Percentiles rank a stretch among this genome's conserved stretches.
Evolutionary conservation across 92 coral and sea anemone species (phyloP).

Genomic region (Virgularia gustaviana): DNA sequence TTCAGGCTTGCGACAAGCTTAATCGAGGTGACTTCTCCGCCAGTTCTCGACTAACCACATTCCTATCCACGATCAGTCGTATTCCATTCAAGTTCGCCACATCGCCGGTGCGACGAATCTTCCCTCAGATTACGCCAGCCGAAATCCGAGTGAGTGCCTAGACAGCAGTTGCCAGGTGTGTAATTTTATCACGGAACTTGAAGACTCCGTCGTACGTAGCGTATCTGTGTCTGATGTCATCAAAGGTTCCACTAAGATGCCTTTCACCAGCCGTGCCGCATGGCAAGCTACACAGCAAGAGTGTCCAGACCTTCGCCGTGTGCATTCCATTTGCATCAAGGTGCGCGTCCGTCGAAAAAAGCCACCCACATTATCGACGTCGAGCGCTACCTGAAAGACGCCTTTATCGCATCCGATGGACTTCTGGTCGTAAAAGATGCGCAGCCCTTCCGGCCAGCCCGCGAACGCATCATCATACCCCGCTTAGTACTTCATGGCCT

Average conservation of each 20-base stretch:
- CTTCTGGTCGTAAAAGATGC: constrained; percentile 15
- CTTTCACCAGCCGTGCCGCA: too few species aligned
- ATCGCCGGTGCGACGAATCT: not conserved
- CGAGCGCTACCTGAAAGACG: not conserved
- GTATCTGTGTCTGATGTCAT: not conserved
- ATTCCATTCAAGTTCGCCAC: not conserved
- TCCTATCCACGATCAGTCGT: not conserved
- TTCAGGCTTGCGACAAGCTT: not conserved
- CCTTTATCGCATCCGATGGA: not conserved
- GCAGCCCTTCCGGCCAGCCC: not conserved
- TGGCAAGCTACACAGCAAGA: not conserved
- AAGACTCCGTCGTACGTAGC: not conserved
- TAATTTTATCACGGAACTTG: not conserved
- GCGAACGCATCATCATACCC: not conserved
- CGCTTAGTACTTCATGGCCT: not conserved
- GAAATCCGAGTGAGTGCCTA: not conserved
- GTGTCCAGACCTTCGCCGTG: not conserved
- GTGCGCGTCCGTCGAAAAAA: not conserved
- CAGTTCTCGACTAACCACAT: not conserved
- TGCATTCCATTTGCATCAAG: too few species aligned
- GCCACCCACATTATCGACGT: too few species aligned
- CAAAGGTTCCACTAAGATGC: not conserved
- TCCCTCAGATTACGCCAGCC: not conserved
- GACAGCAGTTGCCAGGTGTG: too few species aligned
- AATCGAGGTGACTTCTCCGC: not conserved